phyloP scores from a whole-genome alignment of 2,797 vertebrate species.

The Emys orbicularis region DNA sequence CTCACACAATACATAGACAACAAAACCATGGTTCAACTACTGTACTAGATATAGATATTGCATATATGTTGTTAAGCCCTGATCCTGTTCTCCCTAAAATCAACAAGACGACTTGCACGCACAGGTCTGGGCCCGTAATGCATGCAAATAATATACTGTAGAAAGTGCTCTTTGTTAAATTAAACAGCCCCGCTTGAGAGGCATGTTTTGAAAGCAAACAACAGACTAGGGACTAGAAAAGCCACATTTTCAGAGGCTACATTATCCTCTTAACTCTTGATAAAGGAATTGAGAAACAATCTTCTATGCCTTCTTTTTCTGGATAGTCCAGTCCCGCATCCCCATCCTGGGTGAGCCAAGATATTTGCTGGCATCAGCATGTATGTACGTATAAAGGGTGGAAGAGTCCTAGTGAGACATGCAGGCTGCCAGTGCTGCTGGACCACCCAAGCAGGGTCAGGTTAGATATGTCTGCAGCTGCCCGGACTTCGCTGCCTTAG shows the following conservation, averaged over 20 bases:
- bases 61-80: not conserved
- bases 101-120: not conserved
- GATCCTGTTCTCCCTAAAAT: not conserved
- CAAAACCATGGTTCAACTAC: not conserved
- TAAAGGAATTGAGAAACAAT: slow-evolving; percentile 18
- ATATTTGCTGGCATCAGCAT: not conserved
- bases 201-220: slow-evolving; percentile 46
- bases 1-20: not conserved
- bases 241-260: slow-evolving; percentile 3
- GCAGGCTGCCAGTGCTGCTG: not conserved
- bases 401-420: not conserved
- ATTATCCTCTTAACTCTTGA: slow-evolving; percentile 5
- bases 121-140: not conserved
- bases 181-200: slow-evolving; percentile 32
- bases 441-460: slow-evolving; percentile 29
- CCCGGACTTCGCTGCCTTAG: not conserved
- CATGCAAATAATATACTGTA: not conserved
- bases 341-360: accelerated
- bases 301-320: not conserved
- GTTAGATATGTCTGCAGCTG: not conserved
- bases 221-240: not conserved
- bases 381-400: not conserved
- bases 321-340: not conserved
- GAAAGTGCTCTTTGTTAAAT: slow-evolving; percentile 29
- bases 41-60: slow-evolving; percentile 22